Evolutionary conservation across 2,797 vertebrate species (phyloP), one percentile per base, ranked within the genome.

Genomic region (Cuniculus paca): DNA sequence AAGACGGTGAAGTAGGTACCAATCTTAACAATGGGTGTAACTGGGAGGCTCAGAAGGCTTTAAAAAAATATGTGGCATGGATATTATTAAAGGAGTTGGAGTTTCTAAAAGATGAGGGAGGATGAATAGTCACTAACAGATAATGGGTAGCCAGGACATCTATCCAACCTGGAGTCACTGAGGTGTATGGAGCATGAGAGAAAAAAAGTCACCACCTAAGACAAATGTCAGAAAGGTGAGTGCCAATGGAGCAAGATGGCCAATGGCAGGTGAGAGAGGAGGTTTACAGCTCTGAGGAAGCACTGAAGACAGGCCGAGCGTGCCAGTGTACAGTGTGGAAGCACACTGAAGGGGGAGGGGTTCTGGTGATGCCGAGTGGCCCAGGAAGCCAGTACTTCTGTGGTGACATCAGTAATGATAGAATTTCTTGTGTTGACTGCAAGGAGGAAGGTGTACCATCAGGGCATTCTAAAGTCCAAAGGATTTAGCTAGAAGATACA

Each of bases 51-150:
- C 75, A 74, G 31, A 65, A 5, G 28, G 36, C 50, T 52, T 0
- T 34, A 88, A n/a, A 58, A 70, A 4, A 75, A n/a, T 5, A 6
- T 16, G 72, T 10, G n/a, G 7, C 39, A 6, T 45, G 39, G 28
- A 45, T 2, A 22, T 90, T 87, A 82, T 79, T 90, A 54, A 88
- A 92, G 60, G 22, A 36, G 9, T 20, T 52, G n/a, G 4, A 0
- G 6, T 45, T 96, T 82, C 78, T 78, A 14, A 90, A 96, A 90
- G 17, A n/a, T 26, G 26, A 90, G 85, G 34, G 34, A 72, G 65
- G 48, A 74, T 4, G 42, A 83, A 74, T 75, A 4, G 16, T 84
- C 93, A 61, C n/a, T 88, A 28, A 36, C 28, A 65, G 58, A 16
- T 45, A 58, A 28, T 14, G 36, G 16, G 85, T 70, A 79, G 22